A percentile compares a stretch with the other conserved stretches of the same genome.
These are phyloP conservation scores for Drepana arcuata DNA, from an alignment of 1,140 invertebrate species.

Conservation along the genomic window DNA sequence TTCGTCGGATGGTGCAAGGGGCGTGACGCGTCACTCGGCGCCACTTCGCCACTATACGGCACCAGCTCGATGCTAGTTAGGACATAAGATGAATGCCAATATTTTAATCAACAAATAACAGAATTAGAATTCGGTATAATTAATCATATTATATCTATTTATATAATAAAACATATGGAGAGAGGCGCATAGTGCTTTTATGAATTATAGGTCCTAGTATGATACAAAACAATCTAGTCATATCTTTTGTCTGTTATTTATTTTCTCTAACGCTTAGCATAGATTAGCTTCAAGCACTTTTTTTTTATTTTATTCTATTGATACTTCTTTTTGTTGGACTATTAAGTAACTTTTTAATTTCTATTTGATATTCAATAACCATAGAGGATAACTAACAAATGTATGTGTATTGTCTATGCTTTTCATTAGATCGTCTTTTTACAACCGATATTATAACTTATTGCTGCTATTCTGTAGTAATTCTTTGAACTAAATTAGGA, in stretches of 20 bases:
- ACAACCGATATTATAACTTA: too few species aligned
- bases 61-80: constrained; percentile 50
- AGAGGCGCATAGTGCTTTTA: constrained; percentile 70
- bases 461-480: too few species aligned
- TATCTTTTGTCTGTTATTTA: constrained; percentile 63
- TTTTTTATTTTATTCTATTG: constrained; percentile 10
- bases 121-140: constrained; percentile 62
- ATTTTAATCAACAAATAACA: constrained; percentile 59
- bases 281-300: constrained; percentile 70
- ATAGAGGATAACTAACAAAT: too few species aligned
- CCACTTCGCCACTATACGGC: constrained; percentile 6
- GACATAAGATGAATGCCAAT: constrained; percentile 64
- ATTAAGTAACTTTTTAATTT: too few species aligned
- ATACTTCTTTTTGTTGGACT: too few species aligned
- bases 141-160: constrained; percentile 69
- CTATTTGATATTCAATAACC: too few species aligned
- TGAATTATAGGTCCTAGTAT: constrained; percentile 64
- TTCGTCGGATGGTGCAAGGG: constrained; percentile 26
- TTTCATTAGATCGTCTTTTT: too few species aligned
- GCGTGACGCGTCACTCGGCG: constrained; percentile 4
- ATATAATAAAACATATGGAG: constrained; percentile 62
- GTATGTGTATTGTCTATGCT: too few species aligned
- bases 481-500: too few species aligned
- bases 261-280: constrained; percentile 67
- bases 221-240: constrained; percentile 68